Conservation (phyloP, 2,797 vertebrate genomes). For the Perodicticus potto region DNA sequence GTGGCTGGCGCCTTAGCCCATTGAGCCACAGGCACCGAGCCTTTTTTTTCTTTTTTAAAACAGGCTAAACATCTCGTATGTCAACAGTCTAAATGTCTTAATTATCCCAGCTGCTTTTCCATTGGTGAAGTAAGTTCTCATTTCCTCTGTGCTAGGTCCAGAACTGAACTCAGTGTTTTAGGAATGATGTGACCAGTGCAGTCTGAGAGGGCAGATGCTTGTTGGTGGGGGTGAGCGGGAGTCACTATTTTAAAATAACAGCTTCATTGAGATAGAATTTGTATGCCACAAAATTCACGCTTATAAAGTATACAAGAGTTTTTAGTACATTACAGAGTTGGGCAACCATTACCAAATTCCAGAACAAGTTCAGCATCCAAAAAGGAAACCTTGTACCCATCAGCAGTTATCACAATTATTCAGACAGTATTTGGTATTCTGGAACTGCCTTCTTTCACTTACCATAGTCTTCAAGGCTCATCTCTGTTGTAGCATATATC, state of each 20-base stretch:
- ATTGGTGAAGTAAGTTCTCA: not conserved
- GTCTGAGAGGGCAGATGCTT: not conserved
- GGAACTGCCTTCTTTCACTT: not conserved
- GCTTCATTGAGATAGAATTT: slow-evolving; percentile 32
- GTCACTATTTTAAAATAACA: not conserved
- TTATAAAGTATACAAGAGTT: not conserved
- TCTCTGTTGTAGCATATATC: not conserved
- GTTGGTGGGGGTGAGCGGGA: too few species aligned
- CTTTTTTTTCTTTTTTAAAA: not conserved
- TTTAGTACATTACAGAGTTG: not conserved
- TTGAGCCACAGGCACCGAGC: too few species aligned
- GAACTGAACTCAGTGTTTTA: not conserved
- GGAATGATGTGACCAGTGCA: not conserved
- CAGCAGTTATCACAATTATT: not conserved
- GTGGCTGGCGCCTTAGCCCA: too few species aligned
- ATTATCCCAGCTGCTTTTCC: not conserved
- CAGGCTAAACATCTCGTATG: not conserved
- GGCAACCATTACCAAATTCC: not conserved
- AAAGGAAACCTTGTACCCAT: not conserved
- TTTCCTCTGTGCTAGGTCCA: not conserved
- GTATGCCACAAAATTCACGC: not conserved
- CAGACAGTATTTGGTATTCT: not conserved
- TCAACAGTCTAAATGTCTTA: not conserved
- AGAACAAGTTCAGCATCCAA: not conserved
- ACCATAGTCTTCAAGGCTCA: not conserved